Percentiles rank a stretch among this genome's conserved stretches.
Conservation (phyloP, 2,888 invertebrate genomes). For the Hermodice carunculata region DNA sequence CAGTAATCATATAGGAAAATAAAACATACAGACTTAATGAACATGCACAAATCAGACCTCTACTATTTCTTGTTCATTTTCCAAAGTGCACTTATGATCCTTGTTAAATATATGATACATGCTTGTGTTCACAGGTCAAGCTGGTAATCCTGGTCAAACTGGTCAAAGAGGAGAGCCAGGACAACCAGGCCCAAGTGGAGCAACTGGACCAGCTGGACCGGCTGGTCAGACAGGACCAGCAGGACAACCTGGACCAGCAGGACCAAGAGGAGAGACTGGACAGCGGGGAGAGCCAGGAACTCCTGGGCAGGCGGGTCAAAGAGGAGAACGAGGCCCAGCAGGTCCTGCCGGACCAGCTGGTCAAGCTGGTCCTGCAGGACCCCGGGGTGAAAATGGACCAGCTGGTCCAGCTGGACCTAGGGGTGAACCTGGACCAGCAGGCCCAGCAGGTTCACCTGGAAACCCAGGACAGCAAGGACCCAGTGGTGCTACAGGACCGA, state of each 20-base stretch:
- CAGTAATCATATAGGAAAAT: too few species aligned
- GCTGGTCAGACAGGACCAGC: conserved; percentile 39
- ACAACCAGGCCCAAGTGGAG: conserved; percentile 67
- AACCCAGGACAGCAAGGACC: conserved; percentile 28
- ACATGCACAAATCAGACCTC: too few species aligned
- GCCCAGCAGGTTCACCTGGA: conserved; percentile 40
- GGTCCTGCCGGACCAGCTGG: conserved; percentile 23
- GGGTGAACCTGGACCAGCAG: conserved; percentile 30
- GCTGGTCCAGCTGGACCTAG: conserved; percentile 41
- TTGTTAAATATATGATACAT: too few species aligned
- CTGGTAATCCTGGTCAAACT: conserved; percentile 22
- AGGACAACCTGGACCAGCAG: conserved; percentile 75
- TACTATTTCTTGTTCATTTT: too few species aligned
- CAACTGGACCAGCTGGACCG: conserved; percentile 46
- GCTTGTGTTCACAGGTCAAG: conserved; percentile 7
- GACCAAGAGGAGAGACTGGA: conserved; percentile 66
- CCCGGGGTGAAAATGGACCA: conserved; percentile 9
- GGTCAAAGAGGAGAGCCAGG: conserved; percentile 74
- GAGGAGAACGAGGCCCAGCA: conserved; percentile 15
- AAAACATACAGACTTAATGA: too few species aligned
- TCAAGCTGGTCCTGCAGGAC: conserved; percentile 29
- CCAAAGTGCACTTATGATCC: too few species aligned
- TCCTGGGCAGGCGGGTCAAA: conserved; percentile 68
- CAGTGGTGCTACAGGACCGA: conserved; percentile 15
- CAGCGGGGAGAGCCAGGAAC: conserved; percentile 79